Conservation (phyloP, 2,888 invertebrate genomes). For the Limnephilus rhombicus region DNA sequence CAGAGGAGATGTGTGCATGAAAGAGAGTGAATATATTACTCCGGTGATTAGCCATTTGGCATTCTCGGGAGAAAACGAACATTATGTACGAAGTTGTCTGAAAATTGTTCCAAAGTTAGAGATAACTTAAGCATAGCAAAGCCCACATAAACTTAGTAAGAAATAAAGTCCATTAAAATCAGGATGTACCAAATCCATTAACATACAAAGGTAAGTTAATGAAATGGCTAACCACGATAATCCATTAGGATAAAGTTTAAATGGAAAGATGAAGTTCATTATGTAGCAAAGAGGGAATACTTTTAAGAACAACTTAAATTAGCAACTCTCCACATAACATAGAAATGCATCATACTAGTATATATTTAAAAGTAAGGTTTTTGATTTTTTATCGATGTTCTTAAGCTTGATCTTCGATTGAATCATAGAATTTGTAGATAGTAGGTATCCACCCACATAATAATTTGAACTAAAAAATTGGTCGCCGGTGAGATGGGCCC, state of each 20-base stretch:
- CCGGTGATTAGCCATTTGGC: not conserved
- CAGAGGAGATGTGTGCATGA: no score
- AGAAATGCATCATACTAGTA: no score
- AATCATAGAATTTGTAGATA: no score
- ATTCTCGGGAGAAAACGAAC: not conserved
- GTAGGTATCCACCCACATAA: no score
- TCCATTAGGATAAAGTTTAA: not conserved
- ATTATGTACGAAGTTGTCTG: not conserved
- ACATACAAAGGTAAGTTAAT: not conserved
- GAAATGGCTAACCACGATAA: not conserved
- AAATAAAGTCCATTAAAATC: not conserved
- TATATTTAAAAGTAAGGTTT: no score
- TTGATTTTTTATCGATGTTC: no score
- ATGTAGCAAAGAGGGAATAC: not conserved
- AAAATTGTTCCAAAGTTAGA: not conserved
- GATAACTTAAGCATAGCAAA: not conserved
- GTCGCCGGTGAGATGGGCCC: no score
- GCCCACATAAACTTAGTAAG: not conserved
- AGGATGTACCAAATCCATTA: not conserved
- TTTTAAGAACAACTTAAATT: no score
- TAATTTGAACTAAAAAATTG: no score
- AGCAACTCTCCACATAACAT: no score
- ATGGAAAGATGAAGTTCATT: not conserved
- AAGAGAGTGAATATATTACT: no score
- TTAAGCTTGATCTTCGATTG: no score